phyloP scores from a whole-genome alignment of 2,888 invertebrate species.

The Criorhina ranunculi region DNA sequence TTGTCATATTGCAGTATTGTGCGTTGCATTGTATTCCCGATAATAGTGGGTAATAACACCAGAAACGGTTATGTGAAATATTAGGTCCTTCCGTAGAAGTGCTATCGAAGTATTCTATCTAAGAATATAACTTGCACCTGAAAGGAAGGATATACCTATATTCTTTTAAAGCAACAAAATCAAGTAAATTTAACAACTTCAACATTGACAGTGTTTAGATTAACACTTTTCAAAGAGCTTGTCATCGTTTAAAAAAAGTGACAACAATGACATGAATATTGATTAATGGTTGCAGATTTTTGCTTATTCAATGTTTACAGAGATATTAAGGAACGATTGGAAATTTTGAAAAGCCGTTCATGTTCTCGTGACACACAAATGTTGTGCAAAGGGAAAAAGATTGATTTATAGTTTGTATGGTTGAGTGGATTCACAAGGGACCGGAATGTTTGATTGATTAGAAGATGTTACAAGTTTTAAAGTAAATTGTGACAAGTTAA shows the following conservation, averaged over 20 bases:
- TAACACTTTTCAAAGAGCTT: slow-evolving; percentile 37
- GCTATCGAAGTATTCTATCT: slow-evolving; percentile 20
- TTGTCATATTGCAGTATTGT: slow-evolving; percentile 54
- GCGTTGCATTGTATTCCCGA: slow-evolving; percentile 26
- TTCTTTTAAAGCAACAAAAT: slow-evolving; percentile 2
- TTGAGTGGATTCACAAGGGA: background rate
- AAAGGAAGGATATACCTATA: background rate
- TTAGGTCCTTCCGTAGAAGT: slow-evolving; percentile 53
- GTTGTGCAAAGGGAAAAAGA: slow-evolving; percentile 1
- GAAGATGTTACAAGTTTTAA: background rate
- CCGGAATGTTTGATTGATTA: slow-evolving; percentile 34
- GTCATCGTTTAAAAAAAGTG: slow-evolving; percentile 46
- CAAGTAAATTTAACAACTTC: slow-evolving; percentile 29
- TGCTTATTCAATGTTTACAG: slow-evolving; percentile 7
- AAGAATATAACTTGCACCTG: background rate
- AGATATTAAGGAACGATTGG: background rate
- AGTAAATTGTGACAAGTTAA: background rate
- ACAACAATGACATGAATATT: slow-evolving; percentile 50
- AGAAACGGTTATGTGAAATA: slow-evolving; percentile 42
- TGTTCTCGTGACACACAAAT: background rate
- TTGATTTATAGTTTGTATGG: slow-evolving; percentile 44
- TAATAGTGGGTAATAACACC: slow-evolving; percentile 20
- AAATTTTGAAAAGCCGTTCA: background rate
- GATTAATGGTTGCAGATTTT: slow-evolving; percentile 49
- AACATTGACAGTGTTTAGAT: slow-evolving; percentile 13